These are phyloP conservation scores for Glossophaga mutica DNA, from an alignment of 2,797 vertebrate species.

Conservation along the genomic window DNA sequence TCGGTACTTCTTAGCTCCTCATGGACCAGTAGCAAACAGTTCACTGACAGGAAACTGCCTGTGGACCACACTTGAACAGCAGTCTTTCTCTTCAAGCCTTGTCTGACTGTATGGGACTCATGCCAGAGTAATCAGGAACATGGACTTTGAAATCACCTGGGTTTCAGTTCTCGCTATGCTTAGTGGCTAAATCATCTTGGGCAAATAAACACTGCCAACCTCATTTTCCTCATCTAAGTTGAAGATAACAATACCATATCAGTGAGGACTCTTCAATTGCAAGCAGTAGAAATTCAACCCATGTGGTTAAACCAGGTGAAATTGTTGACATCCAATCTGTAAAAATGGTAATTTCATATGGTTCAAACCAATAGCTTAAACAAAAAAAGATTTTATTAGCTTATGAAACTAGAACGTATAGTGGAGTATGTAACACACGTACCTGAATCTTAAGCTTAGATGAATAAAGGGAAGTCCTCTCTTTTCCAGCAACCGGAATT, in stretches of 20 bases:
- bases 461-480: background rate
- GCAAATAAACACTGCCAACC: background rate
- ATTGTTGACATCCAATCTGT: background rate
- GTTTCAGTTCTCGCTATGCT: background rate
- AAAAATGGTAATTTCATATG: background rate
- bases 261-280: background rate
- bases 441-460: background rate
- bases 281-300: slow-evolving; percentile 18
- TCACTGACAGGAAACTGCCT: background rate
- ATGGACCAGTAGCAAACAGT: background rate
- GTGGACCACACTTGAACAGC: background rate
- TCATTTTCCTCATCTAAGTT: background rate
- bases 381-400: background rate
- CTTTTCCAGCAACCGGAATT: background rate
- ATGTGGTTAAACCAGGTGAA: background rate
- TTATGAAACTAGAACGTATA: background rate
- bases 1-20: background rate
- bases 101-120: background rate
- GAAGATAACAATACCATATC: background rate
- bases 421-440: background rate
- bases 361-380: background rate
- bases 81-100: background rate
- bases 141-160: background rate
- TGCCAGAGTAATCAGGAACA: background rate
- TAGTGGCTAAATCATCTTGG: background rate